phyloP scores from a whole-genome alignment of 2,113 vertebrate species.

The Pipa parva region DNA sequence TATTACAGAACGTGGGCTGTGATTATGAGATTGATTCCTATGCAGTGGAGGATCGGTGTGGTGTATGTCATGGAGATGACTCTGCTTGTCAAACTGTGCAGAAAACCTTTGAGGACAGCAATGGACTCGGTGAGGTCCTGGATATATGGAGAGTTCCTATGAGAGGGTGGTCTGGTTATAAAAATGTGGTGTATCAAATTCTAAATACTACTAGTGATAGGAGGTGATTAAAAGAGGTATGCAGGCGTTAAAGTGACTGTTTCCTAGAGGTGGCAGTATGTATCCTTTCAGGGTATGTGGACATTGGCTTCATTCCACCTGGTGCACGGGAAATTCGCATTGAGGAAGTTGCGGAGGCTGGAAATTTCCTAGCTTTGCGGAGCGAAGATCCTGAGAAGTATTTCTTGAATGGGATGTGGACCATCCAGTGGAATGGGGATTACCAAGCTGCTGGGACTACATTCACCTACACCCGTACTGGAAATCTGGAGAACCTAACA shows the following conservation, averaged over 20 bases:
- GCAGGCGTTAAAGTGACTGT: not conserved
- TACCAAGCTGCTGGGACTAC: slow-evolving; percentile 86
- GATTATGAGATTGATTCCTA: slow-evolving; percentile 86
- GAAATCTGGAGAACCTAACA: slow-evolving; percentile 87
- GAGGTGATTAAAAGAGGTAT: not conserved
- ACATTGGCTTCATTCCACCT: slow-evolving; percentile 85
- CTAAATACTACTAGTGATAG: not conserved
- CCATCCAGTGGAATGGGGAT: slow-evolving; percentile 91
- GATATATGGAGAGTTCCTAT: not conserved
- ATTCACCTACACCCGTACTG: slow-evolving; percentile 82
- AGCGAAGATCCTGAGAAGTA: slow-evolving; percentile 79
- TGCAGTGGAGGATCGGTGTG: slow-evolving; percentile 83
- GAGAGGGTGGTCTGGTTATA: not conserved
- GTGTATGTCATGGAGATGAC: slow-evolving; percentile 82
- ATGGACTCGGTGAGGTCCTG: slow-evolving; percentile 75
- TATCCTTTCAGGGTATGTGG: slow-evolving; percentile 76
- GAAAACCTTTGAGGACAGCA: slow-evolving; percentile 77
- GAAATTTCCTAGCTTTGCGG: slow-evolving; percentile 86
- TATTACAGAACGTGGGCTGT: slow-evolving; percentile 82
- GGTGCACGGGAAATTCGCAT: slow-evolving; percentile 84
- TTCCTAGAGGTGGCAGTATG: not conserved
- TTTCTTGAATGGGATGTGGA: slow-evolving; percentile 91
- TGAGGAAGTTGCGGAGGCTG: slow-evolving; percentile 80
- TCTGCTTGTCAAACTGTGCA: slow-evolving; percentile 85
- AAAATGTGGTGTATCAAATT: not conserved